Conservation (phyloP, 2,888 invertebrate genomes). For the Falcaria lacertinaria region DNA sequence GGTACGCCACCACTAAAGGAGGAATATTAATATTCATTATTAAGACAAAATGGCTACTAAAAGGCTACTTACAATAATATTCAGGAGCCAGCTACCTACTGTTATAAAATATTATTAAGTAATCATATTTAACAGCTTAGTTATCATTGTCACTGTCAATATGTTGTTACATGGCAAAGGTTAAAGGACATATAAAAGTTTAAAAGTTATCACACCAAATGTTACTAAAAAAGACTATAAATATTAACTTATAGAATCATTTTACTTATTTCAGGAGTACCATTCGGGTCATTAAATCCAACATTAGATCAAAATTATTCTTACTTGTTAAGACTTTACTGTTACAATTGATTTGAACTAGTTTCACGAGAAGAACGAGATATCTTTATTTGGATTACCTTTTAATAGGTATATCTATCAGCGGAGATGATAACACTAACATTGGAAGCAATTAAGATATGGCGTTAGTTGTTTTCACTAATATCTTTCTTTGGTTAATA, state of each 20-base stretch:
- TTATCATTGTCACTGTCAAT: not conserved
- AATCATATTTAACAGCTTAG: not conserved
- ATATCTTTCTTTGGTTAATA: conserved; percentile 2
- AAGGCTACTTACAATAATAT: too few relatives aligned
- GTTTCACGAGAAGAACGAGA: too few relatives aligned
- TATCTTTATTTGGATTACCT: not conserved
- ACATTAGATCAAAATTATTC: too few relatives aligned
- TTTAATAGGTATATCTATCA: not conserved
- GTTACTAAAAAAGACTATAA: too few relatives aligned
- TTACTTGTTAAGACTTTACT: too few relatives aligned
- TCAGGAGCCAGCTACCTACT: not conserved
- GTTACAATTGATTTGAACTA: too few relatives aligned
- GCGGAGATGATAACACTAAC: not conserved
- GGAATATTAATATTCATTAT: not conserved
- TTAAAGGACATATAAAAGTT: not conserved
- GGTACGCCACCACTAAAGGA: not conserved
- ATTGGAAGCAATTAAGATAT: not conserved
- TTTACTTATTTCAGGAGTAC: too few relatives aligned
- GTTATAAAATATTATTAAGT: not conserved
- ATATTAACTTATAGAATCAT: too few relatives aligned
- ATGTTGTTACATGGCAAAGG: not conserved
- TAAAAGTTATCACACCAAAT: not conserved
- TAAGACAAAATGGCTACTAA: too few relatives aligned
- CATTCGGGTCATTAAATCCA: too few relatives aligned
- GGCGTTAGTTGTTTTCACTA: not conserved